phyloP scores from a whole-genome alignment of 2,797 vertebrate genomes.

The Oreochromis grahami region DNA sequence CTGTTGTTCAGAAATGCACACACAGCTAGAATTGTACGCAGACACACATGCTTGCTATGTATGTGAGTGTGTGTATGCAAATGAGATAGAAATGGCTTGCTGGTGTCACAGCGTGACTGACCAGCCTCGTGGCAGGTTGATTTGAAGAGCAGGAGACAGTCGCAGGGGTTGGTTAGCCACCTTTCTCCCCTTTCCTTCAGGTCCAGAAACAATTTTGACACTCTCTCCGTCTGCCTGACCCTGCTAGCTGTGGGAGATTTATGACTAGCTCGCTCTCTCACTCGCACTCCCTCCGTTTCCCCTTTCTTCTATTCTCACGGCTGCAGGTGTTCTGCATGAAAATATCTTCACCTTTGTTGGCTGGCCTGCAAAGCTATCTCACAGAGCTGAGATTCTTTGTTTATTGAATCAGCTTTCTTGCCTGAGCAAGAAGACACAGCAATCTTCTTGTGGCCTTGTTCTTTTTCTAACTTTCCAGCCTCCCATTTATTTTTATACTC shows the following conservation, averaged over 20 bases:
- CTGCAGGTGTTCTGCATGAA: slow-evolving; percentile 60
- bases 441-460: not conserved
- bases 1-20: not conserved
- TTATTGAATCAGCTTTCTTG: slow-evolving; percentile 39
- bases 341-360: slow-evolving; percentile 54
- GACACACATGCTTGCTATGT: not conserved
- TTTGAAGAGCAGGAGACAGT: slow-evolving; percentile 46
- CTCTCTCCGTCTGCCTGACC: slow-evolving; percentile 53
- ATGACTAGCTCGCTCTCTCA: slow-evolving; percentile 43
- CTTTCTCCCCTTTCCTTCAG: slow-evolving; percentile 46
- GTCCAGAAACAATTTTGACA: slow-evolving; percentile 65
- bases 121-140: slow-evolving; percentile 33
- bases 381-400: slow-evolving; percentile 31
- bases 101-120: slow-evolving; percentile 38
- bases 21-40: not conserved
- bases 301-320: slow-evolving; percentile 39
- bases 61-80: slow-evolving; percentile 31
- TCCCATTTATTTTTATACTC: not conserved
- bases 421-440: slow-evolving; percentile 11
- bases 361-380: slow-evolving; percentile 40
- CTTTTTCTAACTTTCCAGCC: not conserved
- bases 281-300: not conserved
- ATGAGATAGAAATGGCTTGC: slow-evolving; percentile 29
- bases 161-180: slow-evolving; percentile 41
- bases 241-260: slow-evolving; percentile 66